Percentiles rank a stretch among this genome's conserved stretches.
Conservation (phyloP, 2,113 vertebrate species). For the Prunella fulvescens region DNA sequence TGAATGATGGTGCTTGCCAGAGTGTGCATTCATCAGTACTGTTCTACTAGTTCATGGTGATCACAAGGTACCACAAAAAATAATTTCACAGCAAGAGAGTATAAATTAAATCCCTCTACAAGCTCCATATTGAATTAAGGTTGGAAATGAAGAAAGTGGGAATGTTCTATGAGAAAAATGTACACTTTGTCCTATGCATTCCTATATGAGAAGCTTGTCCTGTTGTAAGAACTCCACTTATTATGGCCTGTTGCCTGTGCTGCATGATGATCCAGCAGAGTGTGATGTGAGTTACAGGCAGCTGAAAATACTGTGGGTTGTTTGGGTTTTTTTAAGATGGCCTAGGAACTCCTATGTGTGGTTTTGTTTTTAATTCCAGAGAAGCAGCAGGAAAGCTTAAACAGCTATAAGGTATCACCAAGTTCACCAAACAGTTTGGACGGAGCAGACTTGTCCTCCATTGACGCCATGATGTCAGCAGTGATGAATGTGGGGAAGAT, state of each 20-base stretch:
- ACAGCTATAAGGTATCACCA: conserved; percentile 58
- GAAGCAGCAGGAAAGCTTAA: conserved; percentile 66
- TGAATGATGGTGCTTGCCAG: neutral
- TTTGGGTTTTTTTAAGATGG: neutral
- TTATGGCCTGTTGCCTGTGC: neutral
- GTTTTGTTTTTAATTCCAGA: conserved; percentile 61
- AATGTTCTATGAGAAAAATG: neutral
- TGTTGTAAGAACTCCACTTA: neutral
- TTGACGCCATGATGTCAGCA: conserved; percentile 89
- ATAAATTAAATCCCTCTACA: neutral
- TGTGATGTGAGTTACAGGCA: neutral
- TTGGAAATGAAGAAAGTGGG: neutral
- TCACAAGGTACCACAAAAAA: neutral
- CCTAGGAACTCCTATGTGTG: neutral
- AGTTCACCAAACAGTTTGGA: conserved; percentile 67
- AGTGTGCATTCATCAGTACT: neutral
- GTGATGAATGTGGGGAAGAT: conserved; percentile 86
- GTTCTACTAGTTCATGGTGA: neutral
- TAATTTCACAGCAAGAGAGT: neutral
- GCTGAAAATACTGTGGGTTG: neutral
- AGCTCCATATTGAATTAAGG: neutral
- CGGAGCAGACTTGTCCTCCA: conserved; percentile 83
- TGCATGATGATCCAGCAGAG: neutral
- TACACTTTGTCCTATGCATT: neutral
- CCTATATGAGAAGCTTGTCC: neutral